Percentiles rank a stretch among this genome's conserved stretches.
Evolutionary conservation across 2,113 vertebrate species (phyloP).

Genomic region (Rhagologus leucostigma): DNA sequence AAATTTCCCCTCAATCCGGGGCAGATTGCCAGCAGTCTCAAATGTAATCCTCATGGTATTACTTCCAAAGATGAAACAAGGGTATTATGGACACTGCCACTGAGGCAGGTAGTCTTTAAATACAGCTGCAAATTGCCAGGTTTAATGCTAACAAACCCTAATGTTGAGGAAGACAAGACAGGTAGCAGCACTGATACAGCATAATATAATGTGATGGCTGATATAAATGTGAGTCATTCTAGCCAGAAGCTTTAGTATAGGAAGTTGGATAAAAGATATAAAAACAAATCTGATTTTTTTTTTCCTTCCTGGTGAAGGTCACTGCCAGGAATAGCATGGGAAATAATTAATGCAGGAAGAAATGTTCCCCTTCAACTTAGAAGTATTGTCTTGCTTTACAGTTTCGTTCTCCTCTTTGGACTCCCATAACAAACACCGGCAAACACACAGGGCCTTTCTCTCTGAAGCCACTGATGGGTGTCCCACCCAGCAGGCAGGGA

Average conservation of each 20-base stretch:
- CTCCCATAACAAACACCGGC: neutral
- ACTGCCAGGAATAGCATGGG: constrained; percentile 46
- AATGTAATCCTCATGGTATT: neutral
- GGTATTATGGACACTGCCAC: neutral
- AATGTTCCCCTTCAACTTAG: neutral
- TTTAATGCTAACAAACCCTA: constrained; percentile 5
- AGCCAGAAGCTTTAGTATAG: constrained; percentile 18
- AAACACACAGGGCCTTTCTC: neutral
- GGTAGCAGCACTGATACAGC: neutral
- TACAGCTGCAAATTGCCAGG: neutral
- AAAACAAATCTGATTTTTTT: constrained; percentile 29
- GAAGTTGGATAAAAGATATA: constrained; percentile 19
- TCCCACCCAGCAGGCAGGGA: accelerated
- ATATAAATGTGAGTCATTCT: constrained; percentile 43
- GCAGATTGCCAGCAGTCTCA: neutral
- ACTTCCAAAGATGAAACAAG: neutral
- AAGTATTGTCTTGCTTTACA: neutral
- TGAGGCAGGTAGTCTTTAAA: constrained; percentile 1
- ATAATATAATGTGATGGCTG: neutral
- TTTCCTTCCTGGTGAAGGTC: constrained; percentile 29
- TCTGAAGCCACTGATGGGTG: neutral
- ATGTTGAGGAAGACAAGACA: neutral
- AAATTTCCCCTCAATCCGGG: neutral
- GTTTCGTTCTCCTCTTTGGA: neutral
- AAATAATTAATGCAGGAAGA: constrained; percentile 45